Percentiles rank a stretch among this genome's conserved stretches.
These are phyloP conservation scores for Platygyra sinensis DNA, from an alignment of 64 coral and sea anemone species.

Conservation along the genomic window DNA sequence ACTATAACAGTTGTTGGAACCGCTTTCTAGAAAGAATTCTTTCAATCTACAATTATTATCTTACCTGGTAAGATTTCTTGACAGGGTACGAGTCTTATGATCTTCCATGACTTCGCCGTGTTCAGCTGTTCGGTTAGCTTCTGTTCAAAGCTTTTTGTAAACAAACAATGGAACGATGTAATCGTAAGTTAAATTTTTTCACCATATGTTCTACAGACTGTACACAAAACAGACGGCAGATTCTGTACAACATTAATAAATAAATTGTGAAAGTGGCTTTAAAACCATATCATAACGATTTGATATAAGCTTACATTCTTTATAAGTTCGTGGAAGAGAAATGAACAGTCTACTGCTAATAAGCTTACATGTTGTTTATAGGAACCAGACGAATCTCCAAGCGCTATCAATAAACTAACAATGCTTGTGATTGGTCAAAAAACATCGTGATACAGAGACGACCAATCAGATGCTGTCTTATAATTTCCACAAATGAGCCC, in stretches of 20 bases:
- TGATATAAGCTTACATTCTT: too few species aligned
- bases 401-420: slow-evolving; percentile 6
- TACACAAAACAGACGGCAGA: not conserved
- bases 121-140: not conserved
- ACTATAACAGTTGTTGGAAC: too few species aligned
- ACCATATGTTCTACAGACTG: not conserved
- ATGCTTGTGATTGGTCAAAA: slow-evolving; percentile 8
- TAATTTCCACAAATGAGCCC: not conserved
- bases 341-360: not conserved
- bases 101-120: not conserved
- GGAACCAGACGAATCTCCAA: slow-evolving; percentile 22
- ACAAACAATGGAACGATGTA: not conserved
- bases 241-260: not conserved
- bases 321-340: not conserved
- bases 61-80: slow-evolving; percentile 8
- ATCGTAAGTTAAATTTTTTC: not conserved
- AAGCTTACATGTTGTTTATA: not conserved
- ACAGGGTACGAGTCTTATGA: not conserved
- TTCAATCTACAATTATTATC: not conserved
- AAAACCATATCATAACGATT: too few species aligned
- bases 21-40: not conserved
- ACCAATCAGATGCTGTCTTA: slow-evolving; percentile 42
- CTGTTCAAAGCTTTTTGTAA: not conserved
- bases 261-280: too few species aligned
- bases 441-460: not conserved